Evolutionary conservation across 2,113 vertebrate species (phyloP).

Genomic region (Python bivittatus): DNA sequence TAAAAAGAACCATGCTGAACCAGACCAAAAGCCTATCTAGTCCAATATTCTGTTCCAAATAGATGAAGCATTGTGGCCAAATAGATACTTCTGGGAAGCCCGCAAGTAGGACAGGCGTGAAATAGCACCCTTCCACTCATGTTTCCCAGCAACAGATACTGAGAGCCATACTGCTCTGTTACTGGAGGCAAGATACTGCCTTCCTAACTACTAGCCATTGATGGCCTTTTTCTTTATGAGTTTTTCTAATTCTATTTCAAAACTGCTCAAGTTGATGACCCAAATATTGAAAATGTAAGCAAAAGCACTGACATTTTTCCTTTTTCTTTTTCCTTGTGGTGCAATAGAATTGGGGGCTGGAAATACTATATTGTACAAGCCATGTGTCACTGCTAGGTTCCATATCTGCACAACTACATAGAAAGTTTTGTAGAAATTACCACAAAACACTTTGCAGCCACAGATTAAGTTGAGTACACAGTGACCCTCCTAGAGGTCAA

Average conservation of each 20-base stretch:
- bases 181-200: background rate
- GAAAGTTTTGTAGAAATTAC: slow-evolving; percentile 65
- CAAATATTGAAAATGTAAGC: slow-evolving; percentile 2
- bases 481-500: slow-evolving; percentile 60
- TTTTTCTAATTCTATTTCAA: background rate
- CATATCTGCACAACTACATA: background rate
- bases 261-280: background rate
- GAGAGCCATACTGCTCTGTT: background rate
- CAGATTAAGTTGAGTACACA: slow-evolving; percentile 42
- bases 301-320: background rate
- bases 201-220: background rate
- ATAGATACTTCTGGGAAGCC: background rate
- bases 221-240: background rate
- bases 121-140: background rate
- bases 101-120: background rate
- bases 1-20: background rate
- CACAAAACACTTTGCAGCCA: slow-evolving; percentile 60
- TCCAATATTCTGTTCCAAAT: background rate
- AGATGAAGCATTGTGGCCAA: background rate
- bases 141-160: background rate
- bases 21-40: background rate
- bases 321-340: background rate
- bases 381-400: slow-evolving; percentile 10
- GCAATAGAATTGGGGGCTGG: background rate
- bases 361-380: background rate